Base-by-base conservation (phyloP, 2,888 invertebrate species). In the Dorcus parallelipipedus region DNA sequence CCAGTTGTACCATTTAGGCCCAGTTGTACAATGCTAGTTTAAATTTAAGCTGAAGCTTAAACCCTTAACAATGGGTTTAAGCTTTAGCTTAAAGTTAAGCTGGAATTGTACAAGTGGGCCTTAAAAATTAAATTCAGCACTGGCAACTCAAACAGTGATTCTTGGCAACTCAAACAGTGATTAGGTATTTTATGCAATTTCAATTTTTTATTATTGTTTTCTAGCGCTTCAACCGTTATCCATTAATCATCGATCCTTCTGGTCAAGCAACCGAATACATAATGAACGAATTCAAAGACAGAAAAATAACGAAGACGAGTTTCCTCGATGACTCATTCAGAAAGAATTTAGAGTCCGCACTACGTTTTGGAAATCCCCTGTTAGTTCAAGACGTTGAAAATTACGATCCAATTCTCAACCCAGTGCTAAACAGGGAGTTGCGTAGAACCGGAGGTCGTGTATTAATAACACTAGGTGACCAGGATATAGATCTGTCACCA, bases 211-310 rank as follows among this genome's bases (percentile, higher is more conserved):
- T 38, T 51, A 64, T 57, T 53, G 49, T 81, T 81, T 75, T 86
- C 67, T 84, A 91, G 83, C 88, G 98, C 49, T 99, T 97, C 86
- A 99, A 98, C 81, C 88, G 99, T 55, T 99, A 98, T 79, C 99
- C 99, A 9, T 82, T 99, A 60, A 98, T 99, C 70, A 99, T 99
- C 72, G 99, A 99, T 82, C 99, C 99, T 6, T 97, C 97, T 1
- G 99, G 99, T 1, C 99, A 99, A 81, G 99, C 99, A 0, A 97
- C 98, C 0, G 97, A 97, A 73, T 99, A 97, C 81, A 91, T 99
- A 73, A 88, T 97, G 87, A 95, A 97, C 72, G 97, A 99, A 80
- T 98, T 94, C 81, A 92, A 93, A 66, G 95, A 95, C 66, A 90
- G 93, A 71, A 97, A 97, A 80, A 97, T 98, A 69, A 97, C 97